phyloP scores from a whole-genome alignment of 2,113 vertebrate genomes.

The Pampusana beccarii region DNA sequence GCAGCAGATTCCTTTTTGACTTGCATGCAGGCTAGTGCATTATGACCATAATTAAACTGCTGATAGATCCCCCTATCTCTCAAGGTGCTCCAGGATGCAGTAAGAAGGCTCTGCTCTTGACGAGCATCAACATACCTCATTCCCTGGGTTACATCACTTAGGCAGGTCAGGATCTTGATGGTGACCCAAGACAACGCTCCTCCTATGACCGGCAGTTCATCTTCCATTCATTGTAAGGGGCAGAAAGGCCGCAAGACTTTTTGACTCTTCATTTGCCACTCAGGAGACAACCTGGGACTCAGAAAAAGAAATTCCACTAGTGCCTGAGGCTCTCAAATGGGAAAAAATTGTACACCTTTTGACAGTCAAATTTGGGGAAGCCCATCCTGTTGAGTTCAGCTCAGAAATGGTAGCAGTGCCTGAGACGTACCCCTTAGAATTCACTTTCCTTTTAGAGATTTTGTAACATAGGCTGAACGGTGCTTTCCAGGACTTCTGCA shows the following conservation, averaged over 20 bases:
- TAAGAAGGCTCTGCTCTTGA: background rate
- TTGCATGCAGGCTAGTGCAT: background rate
- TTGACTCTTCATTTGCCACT: background rate
- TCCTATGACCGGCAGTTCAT: background rate
- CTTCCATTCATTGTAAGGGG: background rate
- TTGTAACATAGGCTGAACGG: conserved; percentile 30
- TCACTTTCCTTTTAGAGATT: conserved; percentile 11
- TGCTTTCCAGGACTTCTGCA: conserved; percentile 49
- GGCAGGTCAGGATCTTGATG: conserved; percentile 29
- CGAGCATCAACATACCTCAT: conserved; percentile 8
- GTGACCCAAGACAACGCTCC: conserved; percentile 32
- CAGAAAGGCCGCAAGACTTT: background rate
- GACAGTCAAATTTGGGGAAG: background rate
- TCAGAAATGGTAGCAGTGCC: background rate
- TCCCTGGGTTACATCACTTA: background rate
- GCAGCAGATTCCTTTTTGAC: background rate
- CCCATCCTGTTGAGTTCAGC: background rate
- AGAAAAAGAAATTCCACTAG: background rate
- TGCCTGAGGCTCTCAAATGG: background rate
- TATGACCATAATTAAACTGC: background rate
- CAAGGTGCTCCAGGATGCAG: background rate
- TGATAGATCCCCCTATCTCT: conserved; percentile 9
- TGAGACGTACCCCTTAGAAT: background rate
- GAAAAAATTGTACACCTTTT: background rate
- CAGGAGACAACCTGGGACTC: background rate